These are phyloP conservation scores for Pollenia griseotomentosa DNA, from an alignment of 2,888 invertebrate species.

Conservation along the genomic window DNA sequence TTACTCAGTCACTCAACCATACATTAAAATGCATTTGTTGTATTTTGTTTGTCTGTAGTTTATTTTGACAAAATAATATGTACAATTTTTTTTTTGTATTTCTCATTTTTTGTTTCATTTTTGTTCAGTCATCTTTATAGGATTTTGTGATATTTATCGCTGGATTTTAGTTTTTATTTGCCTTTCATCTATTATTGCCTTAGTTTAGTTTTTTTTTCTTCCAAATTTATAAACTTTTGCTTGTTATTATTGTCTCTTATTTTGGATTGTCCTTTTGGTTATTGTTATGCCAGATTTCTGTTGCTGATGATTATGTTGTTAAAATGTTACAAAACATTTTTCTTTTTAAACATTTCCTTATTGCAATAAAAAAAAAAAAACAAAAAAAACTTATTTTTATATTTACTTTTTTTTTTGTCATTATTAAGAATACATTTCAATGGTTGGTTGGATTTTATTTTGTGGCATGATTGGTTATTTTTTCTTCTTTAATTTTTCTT, in stretches of 20 bases:
- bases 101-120: slow-evolving; percentile 29
- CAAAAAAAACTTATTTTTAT: slow-evolving; percentile 18
- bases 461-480: slow-evolving; percentile 14
- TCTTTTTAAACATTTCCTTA: slow-evolving; percentile 32
- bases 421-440: slow-evolving; percentile 44
- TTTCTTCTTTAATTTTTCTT: background rate
- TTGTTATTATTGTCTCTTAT: slow-evolving; percentile 44
- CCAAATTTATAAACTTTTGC: slow-evolving; percentile 20
- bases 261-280: slow-evolving; percentile 43
- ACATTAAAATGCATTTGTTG: slow-evolving; percentile 55
- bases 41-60: background rate
- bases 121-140: slow-evolving; percentile 73
- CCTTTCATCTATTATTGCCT: slow-evolving; percentile 51
- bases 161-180: slow-evolving; percentile 70
- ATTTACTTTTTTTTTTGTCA: slow-evolving; percentile 11
- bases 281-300: slow-evolving; percentile 58
- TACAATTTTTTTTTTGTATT: slow-evolving; percentile 18
- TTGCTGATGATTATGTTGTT: slow-evolving; percentile 67
- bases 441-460: slow-evolving; percentile 43
- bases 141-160: slow-evolving; percentile 75
- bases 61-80: slow-evolving; percentile 21
- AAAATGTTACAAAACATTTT: slow-evolving; percentile 50
- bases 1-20: slow-evolving; percentile 54
- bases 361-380: background rate
- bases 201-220: slow-evolving; percentile 33